Evolutionary conservation across 2,113 vertebrate genomes (phyloP).

Genomic region (Ciconia stormi): DNA sequence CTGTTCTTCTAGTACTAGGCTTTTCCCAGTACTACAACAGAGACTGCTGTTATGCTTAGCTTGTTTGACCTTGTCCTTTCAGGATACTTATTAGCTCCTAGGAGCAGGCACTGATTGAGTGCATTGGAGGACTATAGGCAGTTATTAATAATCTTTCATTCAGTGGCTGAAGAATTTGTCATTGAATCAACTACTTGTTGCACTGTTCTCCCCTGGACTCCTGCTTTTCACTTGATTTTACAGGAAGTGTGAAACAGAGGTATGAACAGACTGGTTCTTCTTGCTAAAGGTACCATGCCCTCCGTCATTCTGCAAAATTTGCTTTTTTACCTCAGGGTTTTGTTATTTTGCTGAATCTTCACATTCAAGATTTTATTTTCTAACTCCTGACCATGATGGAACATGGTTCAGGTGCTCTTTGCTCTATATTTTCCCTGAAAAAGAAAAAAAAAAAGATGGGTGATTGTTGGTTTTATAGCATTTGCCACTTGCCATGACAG

Average conservation of each 20-base stretch:
- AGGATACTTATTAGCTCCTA: background rate
- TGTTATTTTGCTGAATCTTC: background rate
- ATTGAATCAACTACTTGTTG: background rate
- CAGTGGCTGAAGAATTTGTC: background rate
- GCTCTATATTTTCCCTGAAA: background rate
- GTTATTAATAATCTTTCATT: background rate
- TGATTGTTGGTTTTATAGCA: background rate
- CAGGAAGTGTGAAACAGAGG: background rate
- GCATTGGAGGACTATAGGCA: background rate
- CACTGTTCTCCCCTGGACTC: background rate
- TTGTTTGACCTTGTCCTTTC: background rate
- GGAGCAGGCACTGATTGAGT: background rate
- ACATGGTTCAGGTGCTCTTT: background rate
- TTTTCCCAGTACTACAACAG: background rate
- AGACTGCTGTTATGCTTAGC: background rate
- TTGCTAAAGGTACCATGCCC: background rate
- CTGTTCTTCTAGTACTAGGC: background rate
- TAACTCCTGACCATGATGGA: background rate
- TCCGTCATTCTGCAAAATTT: background rate
- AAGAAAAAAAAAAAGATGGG: accelerated
- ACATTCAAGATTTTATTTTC: background rate
- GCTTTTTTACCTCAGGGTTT: background rate
- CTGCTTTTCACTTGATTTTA: background rate
- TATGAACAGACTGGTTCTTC: background rate
- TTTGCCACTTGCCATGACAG: background rate